Evolutionary conservation across 2,113 vertebrate genomes (phyloP), one percentile per base, ranked within the genome.

Genomic region (Dolichotis patagonum): DNA sequence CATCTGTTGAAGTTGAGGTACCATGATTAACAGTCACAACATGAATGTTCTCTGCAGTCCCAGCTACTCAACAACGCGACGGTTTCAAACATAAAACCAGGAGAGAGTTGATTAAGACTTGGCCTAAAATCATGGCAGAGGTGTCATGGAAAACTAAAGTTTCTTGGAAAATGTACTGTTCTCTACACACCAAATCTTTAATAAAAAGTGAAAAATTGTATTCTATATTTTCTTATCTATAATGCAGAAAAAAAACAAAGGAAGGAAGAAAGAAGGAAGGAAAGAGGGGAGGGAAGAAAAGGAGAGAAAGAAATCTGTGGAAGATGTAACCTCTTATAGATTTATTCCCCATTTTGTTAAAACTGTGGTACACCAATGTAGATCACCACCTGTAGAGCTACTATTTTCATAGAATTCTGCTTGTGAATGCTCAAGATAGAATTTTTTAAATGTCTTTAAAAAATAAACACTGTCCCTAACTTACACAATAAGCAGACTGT

Each of bases 331-430:
- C 60, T 32, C 75, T 90, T 6, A 88, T 26, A 78, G 13, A 95
- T 75, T 62, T 56, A 32, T 54, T 67, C 65, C 10, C 54, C 1
- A 90, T 35, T 67, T 32, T 71, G 2, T 60, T 63, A 82, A 83
- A 71, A 38, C 3, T 69, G 52, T 22, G 52, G 78, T 49, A 75
- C 69, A 73, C 24, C 5, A 91, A 19, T 9, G 19, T 2, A 35
- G 41, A 52, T 89, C 5, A 90, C 26, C 35, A 62, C 19, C 20
- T 81, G 49, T 52, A 67, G 28, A 71, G 54, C 26, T n/a, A 58
- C 56, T 78, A 22, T 89, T 96, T 69, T 90, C 52, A 98, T 97
- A 96, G 7, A 10, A 52, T 65, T 87, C 90, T 85, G 24, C 56
- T 92, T 69, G 73, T 52, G 60, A 92, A 62, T 80, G 26, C 26